Base-by-base conservation (phyloP, 1,140 invertebrate species). In the Sinella curviseta region DNA sequence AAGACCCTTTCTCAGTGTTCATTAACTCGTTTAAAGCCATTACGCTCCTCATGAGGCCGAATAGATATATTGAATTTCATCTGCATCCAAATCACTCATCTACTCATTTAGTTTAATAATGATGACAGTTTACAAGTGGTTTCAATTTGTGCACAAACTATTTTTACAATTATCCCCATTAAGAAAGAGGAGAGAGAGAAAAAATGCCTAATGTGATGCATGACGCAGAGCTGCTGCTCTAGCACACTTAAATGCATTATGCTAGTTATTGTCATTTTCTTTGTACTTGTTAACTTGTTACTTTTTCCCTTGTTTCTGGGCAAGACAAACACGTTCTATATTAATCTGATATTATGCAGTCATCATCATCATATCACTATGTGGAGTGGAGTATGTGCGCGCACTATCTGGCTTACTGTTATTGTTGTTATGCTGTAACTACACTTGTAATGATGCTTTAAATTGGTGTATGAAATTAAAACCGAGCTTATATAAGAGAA, bases 21-120 rank as follows among this genome's bases (percentile, higher is more conserved):
- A 83, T 82, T 82, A 82, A 81, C 79, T 82, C 82, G 60, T 82
- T 83, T 81, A 81, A 81, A 79, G 77, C 82, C 70, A 81, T 81
- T 79, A 79, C 2, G 74, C 57, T 77, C 35, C 65, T 75, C 31
- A 77, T 76, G 73, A 83, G 77, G 8, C 28, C 76, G 77, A 78
- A 80, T 65, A 76, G 78, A 48, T 79, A 79, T 78, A 81, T 83
- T 81, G 76, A 81, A 83, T 83, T 83, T 83, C 82, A 83, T 81
- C 78, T 80, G 76, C 76, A 82, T 79, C 78, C 80, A 79, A 81
- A 81, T 81, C 78, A 77, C 80, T 81, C 82, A 78, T 81, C 76
- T 75, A 57, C 82, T 81, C 79, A 83, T 83, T 82, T 80, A 82
- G 78, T 80, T 73, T 75, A 82, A 82, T 82, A 76, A 80, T 82